Conservation (phyloP, 2,888 invertebrate genomes). For the Abscondita cerata region DNA sequence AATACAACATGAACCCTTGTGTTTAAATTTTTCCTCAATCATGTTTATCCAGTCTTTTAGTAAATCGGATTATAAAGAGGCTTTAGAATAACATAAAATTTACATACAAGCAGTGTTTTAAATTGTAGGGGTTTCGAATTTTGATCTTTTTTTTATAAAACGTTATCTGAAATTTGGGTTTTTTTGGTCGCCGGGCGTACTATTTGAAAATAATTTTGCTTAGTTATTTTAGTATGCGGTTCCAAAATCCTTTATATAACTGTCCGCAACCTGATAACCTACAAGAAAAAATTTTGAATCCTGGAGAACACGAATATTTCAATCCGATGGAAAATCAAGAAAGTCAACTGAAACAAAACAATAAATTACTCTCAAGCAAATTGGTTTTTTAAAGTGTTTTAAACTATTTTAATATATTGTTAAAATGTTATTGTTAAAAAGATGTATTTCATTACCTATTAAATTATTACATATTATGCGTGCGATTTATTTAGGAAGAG, state of each 20-base stretch:
- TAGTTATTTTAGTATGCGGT: conserved; percentile 47
- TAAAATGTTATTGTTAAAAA: neutral
- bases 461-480: too few species aligned
- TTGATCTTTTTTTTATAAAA: conserved; percentile 7
- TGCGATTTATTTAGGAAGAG: too few species aligned
- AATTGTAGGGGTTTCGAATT: neutral
- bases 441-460: too few species aligned
- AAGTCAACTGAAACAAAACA: conserved; percentile 2
- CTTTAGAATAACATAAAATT: too few species aligned
- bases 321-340: conserved; percentile 44
- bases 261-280: conserved; percentile 38
- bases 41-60: too few species aligned
- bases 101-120: neutral
- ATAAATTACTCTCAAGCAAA: neutral
- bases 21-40: too few species aligned
- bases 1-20: too few species aligned
- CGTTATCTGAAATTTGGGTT: too few species aligned
- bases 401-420: neutral
- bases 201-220: neutral
- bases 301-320: conserved; percentile 53
- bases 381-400: neutral
- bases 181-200: too few species aligned
- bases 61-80: too few species aligned
- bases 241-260: conserved; percentile 52
- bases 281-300: conserved; percentile 45